Evolutionary conservation across 2,797 vertebrate species (phyloP).

Genomic region (Protonibea diacanthus): DNA sequence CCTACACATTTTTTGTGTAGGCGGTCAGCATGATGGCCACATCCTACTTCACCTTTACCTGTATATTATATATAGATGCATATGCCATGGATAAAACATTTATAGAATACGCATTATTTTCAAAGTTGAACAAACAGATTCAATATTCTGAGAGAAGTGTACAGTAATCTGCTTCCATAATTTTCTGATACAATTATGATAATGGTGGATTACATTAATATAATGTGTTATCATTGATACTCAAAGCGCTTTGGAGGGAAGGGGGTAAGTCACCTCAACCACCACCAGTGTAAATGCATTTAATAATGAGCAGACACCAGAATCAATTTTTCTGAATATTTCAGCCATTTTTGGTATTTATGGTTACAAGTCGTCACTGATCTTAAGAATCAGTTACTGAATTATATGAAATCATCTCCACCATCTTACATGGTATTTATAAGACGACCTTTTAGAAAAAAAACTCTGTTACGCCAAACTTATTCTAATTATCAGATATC

Average conservation of each 20-base stretch:
- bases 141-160: slow-evolving; percentile 25
- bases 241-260: no score
- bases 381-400: slow-evolving; percentile 14
- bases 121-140: slow-evolving; percentile 27
- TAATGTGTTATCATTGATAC: no score
- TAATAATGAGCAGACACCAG: neutral
- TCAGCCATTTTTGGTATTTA: slow-evolving; percentile 21
- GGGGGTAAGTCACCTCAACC: no score
- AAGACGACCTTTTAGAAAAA: slow-evolving; percentile 20
- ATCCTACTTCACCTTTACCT: slow-evolving; percentile 35
- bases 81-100: slow-evolving; percentile 37
- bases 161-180: slow-evolving; percentile 23
- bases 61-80: slow-evolving; percentile 21
- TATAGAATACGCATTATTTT: slow-evolving; percentile 53
- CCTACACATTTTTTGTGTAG: slow-evolving; percentile 42
- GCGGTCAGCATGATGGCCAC: slow-evolving; percentile 14
- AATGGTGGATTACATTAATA: no score
- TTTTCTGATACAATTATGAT: slow-evolving; percentile 8
- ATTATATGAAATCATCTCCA: slow-evolving; percentile 10
- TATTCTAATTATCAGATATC: neutral
- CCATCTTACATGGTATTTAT: neutral
- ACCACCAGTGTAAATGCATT: neutral
- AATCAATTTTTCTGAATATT: slow-evolving; percentile 28
- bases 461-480: slow-evolving; percentile 3
- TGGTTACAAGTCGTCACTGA: neutral